Conservation (phyloP, 2,888 invertebrate genomes). For the Eupithecia insigniata region DNA sequence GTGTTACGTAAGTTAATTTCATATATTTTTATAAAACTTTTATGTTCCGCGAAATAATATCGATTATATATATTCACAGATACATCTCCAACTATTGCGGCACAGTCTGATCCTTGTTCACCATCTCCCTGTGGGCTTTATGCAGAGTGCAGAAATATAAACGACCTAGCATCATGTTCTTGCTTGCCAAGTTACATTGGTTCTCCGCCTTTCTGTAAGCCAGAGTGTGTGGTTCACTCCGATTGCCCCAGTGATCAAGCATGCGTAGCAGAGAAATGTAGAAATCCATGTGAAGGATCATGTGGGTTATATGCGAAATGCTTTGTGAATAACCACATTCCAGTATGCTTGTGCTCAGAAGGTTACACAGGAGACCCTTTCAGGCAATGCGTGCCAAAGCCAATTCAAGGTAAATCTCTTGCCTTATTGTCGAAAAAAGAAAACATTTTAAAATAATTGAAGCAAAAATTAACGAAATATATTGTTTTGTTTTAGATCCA, state of each 20-base stretch:
- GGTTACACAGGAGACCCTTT: slow-evolving; percentile 89
- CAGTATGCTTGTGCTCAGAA: slow-evolving; percentile 88
- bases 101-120: slow-evolving; percentile 86
- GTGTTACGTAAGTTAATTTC: slow-evolving; percentile 81
- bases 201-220: slow-evolving; percentile 86
- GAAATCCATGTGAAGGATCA: slow-evolving; percentile 87
- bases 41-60: not conserved
- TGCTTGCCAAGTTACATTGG: slow-evolving; percentile 87
- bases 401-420: slow-evolving; percentile 72
- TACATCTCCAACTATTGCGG: slow-evolving; percentile 61
- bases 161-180: slow-evolving; percentile 88
- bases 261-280: slow-evolving; percentile 87
- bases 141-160: slow-evolving; percentile 89
- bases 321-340: slow-evolving; percentile 87
- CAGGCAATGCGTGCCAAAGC: slow-evolving; percentile 84
- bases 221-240: slow-evolving; percentile 87
- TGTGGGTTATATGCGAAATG: slow-evolving; percentile 88
- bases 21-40: not conserved
- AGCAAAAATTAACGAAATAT: not conserved
- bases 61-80: slow-evolving; percentile 52
- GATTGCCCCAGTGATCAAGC: slow-evolving; percentile 87
- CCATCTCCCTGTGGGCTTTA: slow-evolving; percentile 90
- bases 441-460: not conserved
- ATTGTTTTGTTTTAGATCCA: slow-evolving; percentile 53
- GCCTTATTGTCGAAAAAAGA: not conserved